Percentiles rank a stretch among this genome's conserved stretches.
Conservation (phyloP, 2,797 vertebrate species). For the Apogon talboti region DNA sequence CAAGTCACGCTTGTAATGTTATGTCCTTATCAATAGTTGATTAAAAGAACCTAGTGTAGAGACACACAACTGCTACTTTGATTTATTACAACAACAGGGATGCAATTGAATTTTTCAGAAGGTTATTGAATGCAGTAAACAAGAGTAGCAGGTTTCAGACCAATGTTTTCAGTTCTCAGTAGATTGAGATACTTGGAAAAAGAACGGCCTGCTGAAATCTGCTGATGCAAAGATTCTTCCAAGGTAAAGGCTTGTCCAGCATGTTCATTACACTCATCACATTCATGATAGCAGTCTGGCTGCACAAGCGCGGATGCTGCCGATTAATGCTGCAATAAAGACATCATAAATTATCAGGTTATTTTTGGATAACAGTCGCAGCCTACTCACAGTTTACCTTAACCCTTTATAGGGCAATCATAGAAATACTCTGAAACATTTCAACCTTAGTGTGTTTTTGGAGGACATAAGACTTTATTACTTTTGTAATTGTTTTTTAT, state of each 20-base stretch:
- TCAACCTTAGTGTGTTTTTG: no score
- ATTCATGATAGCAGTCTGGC: conserved; percentile 39
- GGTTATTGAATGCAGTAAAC: conserved; percentile 30
- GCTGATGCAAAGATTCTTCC: conserved; percentile 40
- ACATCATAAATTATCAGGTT: conserved; percentile 6
- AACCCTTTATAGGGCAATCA: no score
- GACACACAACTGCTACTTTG: conserved; percentile 24
- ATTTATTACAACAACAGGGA: conserved; percentile 43
- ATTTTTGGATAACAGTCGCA: no score
- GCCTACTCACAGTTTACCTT: no score
- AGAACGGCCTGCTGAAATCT: conserved; percentile 48
- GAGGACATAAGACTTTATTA: no score
- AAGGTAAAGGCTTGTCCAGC: conserved; percentile 33
- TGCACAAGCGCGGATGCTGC: neutral
- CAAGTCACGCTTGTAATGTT: conserved; percentile 12
- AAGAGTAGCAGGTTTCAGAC: conserved; percentile 28
- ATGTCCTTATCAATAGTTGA: conserved; percentile 27
- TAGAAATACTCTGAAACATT: no score
- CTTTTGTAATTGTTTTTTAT: no score
- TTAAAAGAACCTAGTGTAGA: conserved; percentile 16
- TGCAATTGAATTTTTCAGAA: conserved; percentile 33
- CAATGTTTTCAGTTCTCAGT: conserved; percentile 43
- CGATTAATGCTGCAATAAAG: conserved; percentile 32
- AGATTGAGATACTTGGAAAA: conserved; percentile 35
- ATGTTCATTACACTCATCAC: conserved; percentile 34